These are phyloP conservation scores for Imbricaverruca yamaguchii DNA, from an alignment of 2,888 invertebrate genomes.

Conservation along the genomic window DNA sequence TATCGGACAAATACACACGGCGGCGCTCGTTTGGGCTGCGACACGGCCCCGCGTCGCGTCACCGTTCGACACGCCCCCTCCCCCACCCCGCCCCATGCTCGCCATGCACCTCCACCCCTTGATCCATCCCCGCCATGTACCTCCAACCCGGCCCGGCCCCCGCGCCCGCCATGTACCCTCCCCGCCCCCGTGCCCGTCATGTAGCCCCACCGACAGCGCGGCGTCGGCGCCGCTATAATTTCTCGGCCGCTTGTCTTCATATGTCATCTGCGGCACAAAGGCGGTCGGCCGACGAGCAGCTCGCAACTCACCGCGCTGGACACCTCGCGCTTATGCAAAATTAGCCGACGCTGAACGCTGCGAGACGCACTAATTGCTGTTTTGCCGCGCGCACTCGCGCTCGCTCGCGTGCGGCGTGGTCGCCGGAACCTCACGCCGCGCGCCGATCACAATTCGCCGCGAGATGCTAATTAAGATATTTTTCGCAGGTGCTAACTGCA, in stretches of 20 bases:
- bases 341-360: background rate
- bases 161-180: too few species aligned
- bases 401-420: background rate
- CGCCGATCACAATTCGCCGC: background rate
- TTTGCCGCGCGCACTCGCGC: background rate
- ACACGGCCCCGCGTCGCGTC: background rate
- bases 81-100: background rate
- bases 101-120: too few species aligned
- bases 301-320: background rate
- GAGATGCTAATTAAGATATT: slow-evolving; percentile 17
- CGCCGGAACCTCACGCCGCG: background rate
- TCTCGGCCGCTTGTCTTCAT: background rate
- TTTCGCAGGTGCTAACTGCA: background rate
- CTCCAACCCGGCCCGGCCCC: too few species aligned
- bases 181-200: too few species aligned
- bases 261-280: background rate
- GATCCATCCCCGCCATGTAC: too few species aligned
- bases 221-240: background rate
- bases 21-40: background rate
- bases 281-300: background rate
- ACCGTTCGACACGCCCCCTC: background rate
- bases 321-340: background rate
- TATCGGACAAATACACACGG: background rate
- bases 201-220: too few species aligned
- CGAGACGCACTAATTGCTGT: background rate